Base-by-base conservation (phyloP, 1,140 invertebrate genomes). In the Uloborus diversus region DNA sequence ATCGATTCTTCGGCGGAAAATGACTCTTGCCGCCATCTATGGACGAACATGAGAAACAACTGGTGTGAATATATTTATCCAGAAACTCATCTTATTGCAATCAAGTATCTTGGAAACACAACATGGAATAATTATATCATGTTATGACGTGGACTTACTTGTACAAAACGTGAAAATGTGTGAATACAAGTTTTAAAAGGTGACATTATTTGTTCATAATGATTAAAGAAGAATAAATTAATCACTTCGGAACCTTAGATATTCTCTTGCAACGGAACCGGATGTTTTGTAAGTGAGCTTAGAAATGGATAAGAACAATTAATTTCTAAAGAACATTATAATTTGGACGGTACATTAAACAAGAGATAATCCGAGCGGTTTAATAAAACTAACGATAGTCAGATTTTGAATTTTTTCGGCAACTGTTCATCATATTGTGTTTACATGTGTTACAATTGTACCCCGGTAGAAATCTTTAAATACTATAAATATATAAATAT, bases 381-480 rank as follows among this genome's bases (percentile, higher is more conserved):
- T n/a, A n/a, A n/a, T n/a, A 56, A 11, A 20, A 56, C 14, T 27
- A n/a, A 13, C 13, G 32, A 37, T 64, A 37, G 61, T 28, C 33
- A 64, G 11, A 37, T 35, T 64, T 64, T 28, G 4, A 30, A 30
- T 59, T 28, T 59, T 59, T 59, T 28, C 27, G 25, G 14, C 56
- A 30, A 30, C 11, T 1, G n/a, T 14, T 28, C 14, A 23, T 42
- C 9, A 66, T 42, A 56, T 28, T 56, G 61, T 64, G 62, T 78
- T 66, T 78, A 78, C 73, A 78, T 78, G 73, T 78, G 59, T 78
- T 56, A 66, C 47, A 64, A 33, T 53, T 53, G 65, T 66, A 53
- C 47, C 73, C 61, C 33, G 47, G 73, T 78, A 78, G 73, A 78
- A 17, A 49, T 62, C 61, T 64, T 51, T 25, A 65, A 53, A 17